phyloP scores from a whole-genome alignment of 2,113 vertebrate species.

The Ophthalmolycus amberensis region DNA sequence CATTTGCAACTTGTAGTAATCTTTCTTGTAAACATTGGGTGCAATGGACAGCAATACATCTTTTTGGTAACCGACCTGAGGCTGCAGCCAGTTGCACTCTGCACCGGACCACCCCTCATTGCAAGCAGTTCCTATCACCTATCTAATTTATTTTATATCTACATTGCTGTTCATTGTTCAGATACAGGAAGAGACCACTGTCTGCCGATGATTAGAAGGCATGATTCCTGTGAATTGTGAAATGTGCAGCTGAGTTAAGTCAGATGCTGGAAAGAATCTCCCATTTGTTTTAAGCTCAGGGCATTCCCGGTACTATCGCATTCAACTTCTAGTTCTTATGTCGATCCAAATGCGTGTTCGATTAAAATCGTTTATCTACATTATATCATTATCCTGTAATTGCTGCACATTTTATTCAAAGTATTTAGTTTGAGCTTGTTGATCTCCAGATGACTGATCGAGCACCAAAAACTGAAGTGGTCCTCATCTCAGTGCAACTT shows the following conservation, averaged over 20 bases:
- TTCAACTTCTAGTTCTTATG: constrained; percentile 1
- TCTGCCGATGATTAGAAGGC: constrained; percentile 10
- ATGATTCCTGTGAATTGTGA: background rate
- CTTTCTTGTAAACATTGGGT: background rate
- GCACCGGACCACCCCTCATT: background rate
- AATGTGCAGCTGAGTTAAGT: constrained; percentile 10
- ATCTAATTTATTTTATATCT: background rate
- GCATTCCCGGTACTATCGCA: constrained; percentile 1
- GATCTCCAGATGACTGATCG: background rate
- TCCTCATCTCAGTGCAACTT: background rate
- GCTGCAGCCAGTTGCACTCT: background rate
- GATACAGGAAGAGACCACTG: background rate
- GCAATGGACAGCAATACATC: background rate
- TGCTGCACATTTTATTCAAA: background rate
- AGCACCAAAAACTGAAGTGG: background rate
- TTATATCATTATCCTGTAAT: constrained; percentile 3
- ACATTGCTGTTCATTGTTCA: background rate
- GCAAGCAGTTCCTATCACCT: background rate
- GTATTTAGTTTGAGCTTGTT: constrained; percentile 4
- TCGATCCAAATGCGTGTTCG: background rate
- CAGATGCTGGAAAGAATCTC: background rate
- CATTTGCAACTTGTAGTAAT: background rate
- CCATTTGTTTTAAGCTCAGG: background rate
- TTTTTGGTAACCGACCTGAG: background rate
- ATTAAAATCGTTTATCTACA: constrained; percentile 5